Conservation (phyloP, 1,140 invertebrate species). For the Drosophila busckii region DNA sequence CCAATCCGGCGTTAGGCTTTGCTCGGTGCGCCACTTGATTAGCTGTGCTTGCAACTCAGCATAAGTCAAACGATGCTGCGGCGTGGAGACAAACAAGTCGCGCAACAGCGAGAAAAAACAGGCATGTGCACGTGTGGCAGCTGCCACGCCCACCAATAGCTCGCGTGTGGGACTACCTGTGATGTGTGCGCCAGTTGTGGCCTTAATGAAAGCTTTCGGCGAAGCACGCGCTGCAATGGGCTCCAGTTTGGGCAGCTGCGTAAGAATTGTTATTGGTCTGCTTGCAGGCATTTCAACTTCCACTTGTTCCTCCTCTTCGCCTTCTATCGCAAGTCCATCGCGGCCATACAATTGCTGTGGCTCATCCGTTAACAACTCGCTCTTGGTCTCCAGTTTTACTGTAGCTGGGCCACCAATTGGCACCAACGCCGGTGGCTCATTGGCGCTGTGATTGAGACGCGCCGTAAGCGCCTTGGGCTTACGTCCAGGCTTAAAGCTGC, state of each 20-base stretch:
- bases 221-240: slow-evolving; percentile 23
- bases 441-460: slow-evolving; percentile 35
- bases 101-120: slow-evolving; percentile 90
- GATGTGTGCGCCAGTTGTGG: slow-evolving; percentile 26
- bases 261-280: neutral
- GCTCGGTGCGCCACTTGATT: slow-evolving; percentile 87
- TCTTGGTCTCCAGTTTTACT: slow-evolving; percentile 5
- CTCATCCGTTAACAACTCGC: slow-evolving; percentile 52
- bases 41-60: slow-evolving; percentile 87
- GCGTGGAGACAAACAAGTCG: slow-evolving; percentile 90
- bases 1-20: slow-evolving; percentile 85
- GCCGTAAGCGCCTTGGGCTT: slow-evolving; percentile 60
- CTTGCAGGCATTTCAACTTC: neutral
- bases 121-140: slow-evolving; percentile 86
- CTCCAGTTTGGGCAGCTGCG: slow-evolving; percentile 50
- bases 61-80: slow-evolving; percentile 88
- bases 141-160: neutral
- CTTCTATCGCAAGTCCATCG: slow-evolving; percentile 17
- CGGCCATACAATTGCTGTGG: slow-evolving; percentile 57
- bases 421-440: slow-evolving; percentile 63
- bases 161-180: slow-evolving; percentile 32
- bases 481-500: slow-evolving; percentile 62
- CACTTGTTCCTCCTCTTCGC: slow-evolving; percentile 22
- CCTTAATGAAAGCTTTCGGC: slow-evolving; percentile 19
- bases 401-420: slow-evolving; percentile 44